Base-by-base conservation (phyloP, 2,797 vertebrate genomes). In the Sarcoramphus papa region DNA sequence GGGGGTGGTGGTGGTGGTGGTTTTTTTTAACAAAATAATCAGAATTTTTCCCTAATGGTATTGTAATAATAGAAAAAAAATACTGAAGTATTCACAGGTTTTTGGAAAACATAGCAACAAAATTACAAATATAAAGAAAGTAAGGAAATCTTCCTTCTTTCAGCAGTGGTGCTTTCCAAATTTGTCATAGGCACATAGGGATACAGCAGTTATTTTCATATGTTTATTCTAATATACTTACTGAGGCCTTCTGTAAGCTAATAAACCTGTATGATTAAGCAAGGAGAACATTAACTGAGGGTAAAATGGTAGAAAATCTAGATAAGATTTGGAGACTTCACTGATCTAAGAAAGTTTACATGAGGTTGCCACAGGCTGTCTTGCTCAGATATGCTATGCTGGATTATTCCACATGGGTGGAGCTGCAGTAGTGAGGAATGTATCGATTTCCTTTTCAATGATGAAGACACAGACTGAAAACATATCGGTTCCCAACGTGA, bases 151-250 rank as follows among this genome's bases (percentile, higher is more conserved):
- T 69, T 79, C 28, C 31, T 75, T 41, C n/a, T 43, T 57, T 77
- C 9, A 51, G 37, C 22, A 40, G 50, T 25, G 19, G 20, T 63
- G 6, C 30, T 63, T 87, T 74, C 60, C 56, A 53, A 33, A 57
- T 33, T 53, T 2, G 2, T 68, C 0, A 1, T 14, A 67, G 30
- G 9, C 33, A 41, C 5, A 12, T 22, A 74, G 7, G 31, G 25
- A 16, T 31, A 6, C 24, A 77, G 30, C n/a, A 47, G n/a, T 67
- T 60, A 45, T 63, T 50, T 72, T 50, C 17, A 7, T 63, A 20
- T 17, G 14, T 51, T 73, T 22, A 21, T 67, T 40, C 24, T 60
- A 72, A 50, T 19, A 12, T 15, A 24, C 16, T n/a, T 69, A 57
- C 33, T 37, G 22, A 77, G 25, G 41, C 41, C 41, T 56, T 78